Conservation (phyloP, 2,113 vertebrate genomes). For the Mohoua ochrocephala region DNA sequence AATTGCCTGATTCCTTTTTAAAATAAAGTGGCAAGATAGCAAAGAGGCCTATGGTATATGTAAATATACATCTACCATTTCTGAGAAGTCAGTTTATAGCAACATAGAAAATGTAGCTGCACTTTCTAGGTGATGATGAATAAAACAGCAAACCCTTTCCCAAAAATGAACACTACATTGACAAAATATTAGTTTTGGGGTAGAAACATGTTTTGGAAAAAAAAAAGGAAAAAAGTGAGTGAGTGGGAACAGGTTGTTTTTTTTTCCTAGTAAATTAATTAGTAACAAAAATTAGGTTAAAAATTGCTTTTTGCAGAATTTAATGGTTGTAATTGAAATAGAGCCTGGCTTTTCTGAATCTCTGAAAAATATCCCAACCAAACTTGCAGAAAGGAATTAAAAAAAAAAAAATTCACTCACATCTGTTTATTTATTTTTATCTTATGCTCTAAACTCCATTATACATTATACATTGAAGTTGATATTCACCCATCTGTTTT, state of each 20-base stretch:
- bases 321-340: background rate
- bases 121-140: background rate
- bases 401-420: background rate
- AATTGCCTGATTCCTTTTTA: background rate
- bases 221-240: background rate
- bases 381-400: background rate
- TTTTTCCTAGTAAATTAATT: background rate
- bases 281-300: background rate
- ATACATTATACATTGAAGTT: background rate
- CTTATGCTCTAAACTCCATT: background rate
- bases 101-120: background rate
- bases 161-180: background rate
- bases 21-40: background rate
- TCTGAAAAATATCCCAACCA: background rate
- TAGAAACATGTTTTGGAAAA: background rate
- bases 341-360: background rate
- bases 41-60: background rate
- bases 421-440: constrained; percentile 26
- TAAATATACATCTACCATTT: background rate
- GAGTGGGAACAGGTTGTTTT: background rate
- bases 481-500: constrained; percentile 14
- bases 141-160: background rate
- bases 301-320: background rate
- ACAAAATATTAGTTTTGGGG: background rate
- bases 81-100: background rate